phyloP scores from a whole-genome alignment of 2,113 vertebrate species.

The Trichomycterus rosablanca region DNA sequence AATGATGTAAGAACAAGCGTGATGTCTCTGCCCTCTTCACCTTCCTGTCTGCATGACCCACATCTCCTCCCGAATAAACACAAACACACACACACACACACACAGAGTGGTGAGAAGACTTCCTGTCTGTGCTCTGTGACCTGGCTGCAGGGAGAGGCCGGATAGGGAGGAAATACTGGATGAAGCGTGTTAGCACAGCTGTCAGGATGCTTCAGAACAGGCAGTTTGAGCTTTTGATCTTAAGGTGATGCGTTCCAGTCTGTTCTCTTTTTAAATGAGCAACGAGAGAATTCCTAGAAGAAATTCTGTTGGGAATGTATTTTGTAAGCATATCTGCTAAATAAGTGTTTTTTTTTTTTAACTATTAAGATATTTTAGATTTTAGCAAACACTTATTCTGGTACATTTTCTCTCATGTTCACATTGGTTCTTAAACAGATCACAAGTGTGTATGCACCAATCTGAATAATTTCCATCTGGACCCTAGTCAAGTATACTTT shows the following conservation, averaged over 20 bases:
- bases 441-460: too few species aligned
- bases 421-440: too few species aligned
- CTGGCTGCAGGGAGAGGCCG: slow-evolving; percentile 47
- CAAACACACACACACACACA: too few species aligned
- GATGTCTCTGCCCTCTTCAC: slow-evolving; percentile 26
- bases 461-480: too few species aligned
- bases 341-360: too few species aligned
- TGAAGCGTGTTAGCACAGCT: slow-evolving; percentile 37
- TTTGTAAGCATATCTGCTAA: too few species aligned
- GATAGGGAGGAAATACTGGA: slow-evolving; percentile 41
- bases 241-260: slow-evolving; percentile 50
- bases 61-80: slow-evolving; percentile 11
- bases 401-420: too few species aligned
- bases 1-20: slow-evolving; percentile 7
- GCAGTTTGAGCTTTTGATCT: slow-evolving; percentile 34
- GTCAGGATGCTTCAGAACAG: slow-evolving; percentile 25
- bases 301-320: too few species aligned
- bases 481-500: too few species aligned
- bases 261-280: slow-evolving; percentile 54
- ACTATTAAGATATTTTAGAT: too few species aligned
- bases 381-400: too few species aligned
- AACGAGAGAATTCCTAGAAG: too few species aligned
- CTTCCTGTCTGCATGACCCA: slow-evolving; percentile 32
- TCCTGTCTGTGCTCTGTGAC: slow-evolving; percentile 50
- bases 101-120: slow-evolving; percentile 53